Evolutionary conservation across 2,888 invertebrate genomes (phyloP).

Genomic region (Oscheius onirici): DNA sequence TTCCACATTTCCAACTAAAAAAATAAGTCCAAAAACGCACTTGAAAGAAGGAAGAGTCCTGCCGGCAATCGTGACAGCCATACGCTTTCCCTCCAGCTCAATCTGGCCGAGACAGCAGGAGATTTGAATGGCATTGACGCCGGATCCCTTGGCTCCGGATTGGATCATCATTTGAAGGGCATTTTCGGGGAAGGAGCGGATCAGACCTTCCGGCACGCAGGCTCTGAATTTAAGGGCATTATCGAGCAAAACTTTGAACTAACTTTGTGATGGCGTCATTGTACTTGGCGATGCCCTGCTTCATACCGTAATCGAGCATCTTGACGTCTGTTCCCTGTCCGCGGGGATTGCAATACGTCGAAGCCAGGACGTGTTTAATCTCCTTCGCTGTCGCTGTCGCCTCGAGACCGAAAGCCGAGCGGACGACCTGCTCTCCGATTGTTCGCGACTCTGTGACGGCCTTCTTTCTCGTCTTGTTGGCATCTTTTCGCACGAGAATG

Average conservation of each 20-base stretch:
- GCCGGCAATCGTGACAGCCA: conserved; percentile 92
- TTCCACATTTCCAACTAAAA: too few species aligned
- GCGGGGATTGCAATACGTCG: conserved; percentile 67
- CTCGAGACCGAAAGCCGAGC: conserved; percentile 75
- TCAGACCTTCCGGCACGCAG: conserved; percentile 85
- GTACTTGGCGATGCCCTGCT: conserved; percentile 82
- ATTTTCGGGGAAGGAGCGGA: conserved; percentile 89
- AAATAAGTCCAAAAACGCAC: neutral
- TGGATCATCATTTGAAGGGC: conserved; percentile 98
- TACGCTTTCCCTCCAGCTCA: conserved; percentile 88
- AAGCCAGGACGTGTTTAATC: conserved; percentile 62
- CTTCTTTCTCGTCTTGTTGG: conserved; percentile 79
- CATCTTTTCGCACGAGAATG: conserved; percentile 82
- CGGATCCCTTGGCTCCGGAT: conserved; percentile 98
- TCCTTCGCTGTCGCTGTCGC: conserved; percentile 73
- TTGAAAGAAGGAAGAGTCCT: conserved; percentile 86
- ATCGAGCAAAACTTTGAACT: conserved; percentile 1
- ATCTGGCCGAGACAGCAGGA: conserved; percentile 97
- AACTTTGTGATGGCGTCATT: conserved; percentile 90
- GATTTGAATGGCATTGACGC: conserved; percentile 79
- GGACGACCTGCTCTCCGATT: conserved; percentile 74
- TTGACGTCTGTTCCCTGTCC: conserved; percentile 77
- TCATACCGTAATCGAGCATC: conserved; percentile 83
- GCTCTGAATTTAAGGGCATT: conserved; percentile 74
- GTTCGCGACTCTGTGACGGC: conserved; percentile 66